Base-by-base conservation (phyloP, 2,113 vertebrate genomes). In the Pteruthius melanotis region DNA sequence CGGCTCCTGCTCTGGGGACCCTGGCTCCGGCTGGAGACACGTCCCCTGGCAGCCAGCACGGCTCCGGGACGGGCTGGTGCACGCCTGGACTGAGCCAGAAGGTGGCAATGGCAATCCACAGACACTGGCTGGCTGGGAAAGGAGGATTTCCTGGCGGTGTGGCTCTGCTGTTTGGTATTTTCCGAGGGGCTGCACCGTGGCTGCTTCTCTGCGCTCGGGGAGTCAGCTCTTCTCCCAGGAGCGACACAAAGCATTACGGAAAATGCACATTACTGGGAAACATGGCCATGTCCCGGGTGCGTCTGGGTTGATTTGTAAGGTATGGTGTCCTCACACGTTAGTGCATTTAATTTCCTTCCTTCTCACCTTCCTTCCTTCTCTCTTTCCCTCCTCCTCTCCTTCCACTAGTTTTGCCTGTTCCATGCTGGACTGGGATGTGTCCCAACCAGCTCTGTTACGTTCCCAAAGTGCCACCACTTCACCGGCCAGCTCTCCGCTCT, bases 51-150 rank as follows among this genome's bases (percentile, higher is more conserved):
- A 39, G 77, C 40, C 69, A 10, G 69, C 71, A 20, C 1, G 7
- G 57, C 20, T 13, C 33, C 70, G 76, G 76, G 91, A 39, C 71
- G 7, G 49, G 35, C 69, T 18, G 84, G 1, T 94, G 92, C 96
- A 93, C 30, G 3, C 57, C 20, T 52, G 60, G 64, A 22, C 12
- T 42, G 0, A 31, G 54, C 91, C 95, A 95, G 95, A 80, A 97
- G 95, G 95, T 95, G 96, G 94, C 95, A 96, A 95, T 93, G 93
- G 86, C 87, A 94, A 83, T 31, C 86, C 93, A 60, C 15, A n/a
- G 79, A 83, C 72, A 7, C 72, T 0, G 61, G 23, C 56, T 59
- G 56, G 5, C 33, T 10, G 12, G 13, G 84, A 15, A 53, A 49
- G 2, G 35, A 68, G 68, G 59, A 33, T 49, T 76, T 72, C 47